phyloP scores from a whole-genome alignment of 2,797 vertebrate genomes.

The Dicrostonyx torquatus region DNA sequence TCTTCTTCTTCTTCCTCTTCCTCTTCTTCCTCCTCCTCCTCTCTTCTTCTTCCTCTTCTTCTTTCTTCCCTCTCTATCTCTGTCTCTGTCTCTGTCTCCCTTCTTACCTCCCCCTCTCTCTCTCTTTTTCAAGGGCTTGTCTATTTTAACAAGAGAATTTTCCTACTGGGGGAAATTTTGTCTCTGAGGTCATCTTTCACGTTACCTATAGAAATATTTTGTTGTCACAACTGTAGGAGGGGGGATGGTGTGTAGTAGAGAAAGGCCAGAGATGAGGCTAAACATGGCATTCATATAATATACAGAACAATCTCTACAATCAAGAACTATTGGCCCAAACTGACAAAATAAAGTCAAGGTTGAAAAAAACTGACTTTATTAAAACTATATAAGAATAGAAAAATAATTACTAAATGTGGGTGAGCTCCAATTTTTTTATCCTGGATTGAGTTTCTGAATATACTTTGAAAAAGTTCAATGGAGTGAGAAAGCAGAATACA shows the following conservation, averaged over 20 bases:
- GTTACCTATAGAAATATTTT: background rate
- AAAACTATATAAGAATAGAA: background rate
- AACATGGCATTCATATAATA: background rate
- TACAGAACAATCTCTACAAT: background rate
- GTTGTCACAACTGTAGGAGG: background rate
- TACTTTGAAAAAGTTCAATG: background rate
- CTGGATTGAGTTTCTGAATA: background rate
- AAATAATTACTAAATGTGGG: background rate
- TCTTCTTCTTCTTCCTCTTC: too few species aligned
- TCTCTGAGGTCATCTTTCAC: background rate
- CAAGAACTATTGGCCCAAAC: background rate
- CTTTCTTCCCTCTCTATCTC: too few species aligned
- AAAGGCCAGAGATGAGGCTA: background rate
- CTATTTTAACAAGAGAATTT: background rate
- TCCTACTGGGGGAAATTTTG: background rate
- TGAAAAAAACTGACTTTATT: background rate
- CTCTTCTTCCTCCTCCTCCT: too few species aligned
- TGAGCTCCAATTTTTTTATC: background rate
- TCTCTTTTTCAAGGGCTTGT: background rate
- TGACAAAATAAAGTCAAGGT: background rate
- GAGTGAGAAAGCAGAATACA: background rate
- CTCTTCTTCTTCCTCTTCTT: too few species aligned
- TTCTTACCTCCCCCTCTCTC: fast-evolving
- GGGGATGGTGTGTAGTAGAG: background rate
- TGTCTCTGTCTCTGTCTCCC: too few species aligned